A percentile compares a stretch with the other conserved stretches of the same genome.
Evolutionary conservation across 2,797 vertebrate genomes (phyloP).

Genomic region (Anisognathus igniventris): DNA sequence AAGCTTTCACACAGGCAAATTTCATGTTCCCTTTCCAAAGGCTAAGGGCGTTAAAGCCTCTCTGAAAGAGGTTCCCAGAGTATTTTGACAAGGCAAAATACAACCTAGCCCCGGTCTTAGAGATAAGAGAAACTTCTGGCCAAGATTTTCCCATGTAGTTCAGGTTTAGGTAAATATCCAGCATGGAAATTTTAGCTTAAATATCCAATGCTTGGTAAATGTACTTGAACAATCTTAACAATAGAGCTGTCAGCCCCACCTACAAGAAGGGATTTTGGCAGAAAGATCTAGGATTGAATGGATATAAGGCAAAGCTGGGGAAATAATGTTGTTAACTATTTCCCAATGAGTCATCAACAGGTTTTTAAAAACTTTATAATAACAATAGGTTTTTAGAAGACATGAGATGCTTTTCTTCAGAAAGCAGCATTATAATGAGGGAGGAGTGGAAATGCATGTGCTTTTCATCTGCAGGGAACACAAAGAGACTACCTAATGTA

Average conservation of each 20-base stretch:
- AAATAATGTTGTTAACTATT: not conserved
- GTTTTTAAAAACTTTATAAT: conserved; percentile 28
- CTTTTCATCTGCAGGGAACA: conserved; percentile 32
- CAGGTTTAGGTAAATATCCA: not conserved
- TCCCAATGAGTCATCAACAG: not conserved
- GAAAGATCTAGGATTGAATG: not conserved
- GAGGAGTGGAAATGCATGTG: not conserved
- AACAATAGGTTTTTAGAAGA: not conserved
- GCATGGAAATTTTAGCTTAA: not conserved
- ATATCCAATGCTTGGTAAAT: not conserved
- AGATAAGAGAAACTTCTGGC: not conserved
- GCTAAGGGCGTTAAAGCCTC: not conserved
- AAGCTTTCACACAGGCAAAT: not conserved
- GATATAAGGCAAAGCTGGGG: not conserved
- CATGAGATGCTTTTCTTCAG: not conserved
- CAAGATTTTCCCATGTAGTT: not conserved
- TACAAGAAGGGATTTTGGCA: not conserved
- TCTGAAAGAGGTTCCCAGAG: not conserved
- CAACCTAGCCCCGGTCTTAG: not conserved
- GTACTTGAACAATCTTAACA: not conserved
- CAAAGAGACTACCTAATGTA: conserved; percentile 11
- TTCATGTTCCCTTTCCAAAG: not conserved
- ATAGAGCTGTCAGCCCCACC: not conserved
- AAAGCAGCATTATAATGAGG: not conserved
- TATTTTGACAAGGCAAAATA: not conserved